Evolutionary conservation across 2,888 invertebrate species (phyloP), one percentile per base, ranked within the genome.

Genomic region (Cartodere bifasciata): DNA sequence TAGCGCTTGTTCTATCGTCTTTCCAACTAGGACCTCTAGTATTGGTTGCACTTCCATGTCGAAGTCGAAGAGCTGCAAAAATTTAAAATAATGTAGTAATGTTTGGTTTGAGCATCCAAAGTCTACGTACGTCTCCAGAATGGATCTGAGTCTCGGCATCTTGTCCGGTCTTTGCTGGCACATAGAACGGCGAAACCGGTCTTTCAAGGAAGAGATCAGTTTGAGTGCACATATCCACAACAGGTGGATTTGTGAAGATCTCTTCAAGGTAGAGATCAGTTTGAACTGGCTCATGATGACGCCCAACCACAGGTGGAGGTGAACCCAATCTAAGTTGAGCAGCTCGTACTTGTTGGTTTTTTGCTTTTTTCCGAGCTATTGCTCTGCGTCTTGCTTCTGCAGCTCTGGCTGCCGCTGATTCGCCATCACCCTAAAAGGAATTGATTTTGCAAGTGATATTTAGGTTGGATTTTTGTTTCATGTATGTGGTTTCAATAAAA

Each of bases 1-100:
- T 45, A 92, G 64, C 26, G 88, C 78, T 64, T 90, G 88, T 56
- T 92, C 87, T 36, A 88, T 68, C 36, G 87, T 85, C 60, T 86
- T 85, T 30, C 88, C 88, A 24, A 92, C 83, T 37, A 94, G 65
- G 28, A 82, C 79, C 59, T 92, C 90, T 39, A 92, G 67, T 40
- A 92, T 77, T 2, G 91, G 88, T 56, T 82, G 78, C 31, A 91
- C 88, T 61, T 92, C 91, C 50, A 75, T 63, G 59, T 92, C 90
- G 63, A 88, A 94, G 64, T 92, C 84, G 63, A 88, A 91, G n/a
- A n/a, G n/a, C n/a, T n/a, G n/a, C n/a, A n/a, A n/a, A n/a, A 20
- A 20, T n/a, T 20, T 7, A 20, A 20, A n/a, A 20, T 20, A 20
- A 20, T 20, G n/a, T 20, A n/a, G 20, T 7, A 20, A 20, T 7